A percentile compares a stretch with the other conserved stretches of the same genome.
These are phyloP conservation scores for Crocidura indochinensis DNA, from an alignment of 2,797 vertebrate species.

Conservation along the genomic window DNA sequence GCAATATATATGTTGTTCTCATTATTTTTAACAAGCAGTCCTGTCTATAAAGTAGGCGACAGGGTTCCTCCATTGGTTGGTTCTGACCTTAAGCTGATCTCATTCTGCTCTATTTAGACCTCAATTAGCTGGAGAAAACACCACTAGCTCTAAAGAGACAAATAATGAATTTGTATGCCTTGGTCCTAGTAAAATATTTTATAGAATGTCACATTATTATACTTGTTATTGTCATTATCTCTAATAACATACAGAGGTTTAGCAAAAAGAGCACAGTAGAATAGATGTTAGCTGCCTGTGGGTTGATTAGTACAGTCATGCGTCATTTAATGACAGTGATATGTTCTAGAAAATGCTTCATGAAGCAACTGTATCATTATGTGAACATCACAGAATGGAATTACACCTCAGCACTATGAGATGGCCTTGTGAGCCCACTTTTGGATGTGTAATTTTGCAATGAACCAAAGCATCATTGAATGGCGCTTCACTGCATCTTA, in stretches of 20 bases:
- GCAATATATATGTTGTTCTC: background rate
- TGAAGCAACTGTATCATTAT: background rate
- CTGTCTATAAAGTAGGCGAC: background rate
- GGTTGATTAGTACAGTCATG: background rate
- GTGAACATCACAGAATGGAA: background rate
- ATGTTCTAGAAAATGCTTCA: background rate
- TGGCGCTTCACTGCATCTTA: background rate
- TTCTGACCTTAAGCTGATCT: background rate
- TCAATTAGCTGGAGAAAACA: constrained; percentile 26
- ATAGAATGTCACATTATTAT: constrained; percentile 35
- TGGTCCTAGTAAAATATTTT: constrained; percentile 18
- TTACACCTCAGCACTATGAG: background rate
- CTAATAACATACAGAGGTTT: constrained; percentile 10
- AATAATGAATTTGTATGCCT: constrained; percentile 4
- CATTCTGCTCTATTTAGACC: constrained; percentile 1
- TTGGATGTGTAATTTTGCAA: background rate
- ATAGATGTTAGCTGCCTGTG: background rate
- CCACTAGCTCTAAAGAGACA: constrained; percentile 13
- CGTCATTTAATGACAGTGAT: background rate
- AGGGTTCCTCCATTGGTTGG: background rate
- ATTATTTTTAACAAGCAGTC: background rate
- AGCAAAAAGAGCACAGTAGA: constrained; percentile 50
- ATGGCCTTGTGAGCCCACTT: background rate
- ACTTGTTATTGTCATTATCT: background rate
- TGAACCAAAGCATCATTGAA: background rate